Evolutionary conservation across 2,888 invertebrate genomes (phyloP).

Genomic region (Chrysolina americana): DNA sequence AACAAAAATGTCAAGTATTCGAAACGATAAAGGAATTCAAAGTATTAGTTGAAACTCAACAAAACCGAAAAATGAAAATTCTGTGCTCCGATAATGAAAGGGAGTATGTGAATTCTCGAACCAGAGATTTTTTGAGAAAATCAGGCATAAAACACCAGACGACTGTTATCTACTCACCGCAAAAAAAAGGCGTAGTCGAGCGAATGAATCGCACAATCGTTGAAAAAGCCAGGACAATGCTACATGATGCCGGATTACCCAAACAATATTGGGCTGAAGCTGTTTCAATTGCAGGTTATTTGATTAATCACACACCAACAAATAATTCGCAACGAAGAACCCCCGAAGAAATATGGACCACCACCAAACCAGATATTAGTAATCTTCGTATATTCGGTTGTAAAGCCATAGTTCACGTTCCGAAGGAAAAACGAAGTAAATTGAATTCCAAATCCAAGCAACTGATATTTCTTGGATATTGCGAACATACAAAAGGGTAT

Average conservation of each 20-base stretch:
- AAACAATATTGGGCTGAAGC: not conserved
- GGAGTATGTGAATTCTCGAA: not conserved
- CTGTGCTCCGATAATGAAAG: not conserved
- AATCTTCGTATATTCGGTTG: too few species aligned
- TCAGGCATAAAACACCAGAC: not conserved
- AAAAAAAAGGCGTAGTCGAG: not conserved
- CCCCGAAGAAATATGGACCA: too few species aligned
- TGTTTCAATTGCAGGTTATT: too few species aligned
- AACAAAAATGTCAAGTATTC: not conserved
- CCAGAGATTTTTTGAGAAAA: not conserved
- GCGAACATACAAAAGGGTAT: too few species aligned
- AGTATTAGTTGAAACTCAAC: not conserved
- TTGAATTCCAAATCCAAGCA: too few species aligned
- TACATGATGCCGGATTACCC: not conserved
- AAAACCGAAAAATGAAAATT: not conserved
- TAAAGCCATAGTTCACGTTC: too few species aligned
- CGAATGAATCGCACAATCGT: not conserved
- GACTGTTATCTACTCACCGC: not conserved
- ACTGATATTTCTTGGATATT: not conserved
- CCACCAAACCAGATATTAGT: too few species aligned
- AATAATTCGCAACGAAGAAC: too few species aligned
- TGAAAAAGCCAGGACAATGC: not conserved
- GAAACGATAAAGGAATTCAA: not conserved
- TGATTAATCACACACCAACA: too few species aligned
- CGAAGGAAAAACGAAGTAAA: too few species aligned